phyloP scores from a whole-genome alignment of 1,140 invertebrate species.

The Zaprionus africanus region DNA sequence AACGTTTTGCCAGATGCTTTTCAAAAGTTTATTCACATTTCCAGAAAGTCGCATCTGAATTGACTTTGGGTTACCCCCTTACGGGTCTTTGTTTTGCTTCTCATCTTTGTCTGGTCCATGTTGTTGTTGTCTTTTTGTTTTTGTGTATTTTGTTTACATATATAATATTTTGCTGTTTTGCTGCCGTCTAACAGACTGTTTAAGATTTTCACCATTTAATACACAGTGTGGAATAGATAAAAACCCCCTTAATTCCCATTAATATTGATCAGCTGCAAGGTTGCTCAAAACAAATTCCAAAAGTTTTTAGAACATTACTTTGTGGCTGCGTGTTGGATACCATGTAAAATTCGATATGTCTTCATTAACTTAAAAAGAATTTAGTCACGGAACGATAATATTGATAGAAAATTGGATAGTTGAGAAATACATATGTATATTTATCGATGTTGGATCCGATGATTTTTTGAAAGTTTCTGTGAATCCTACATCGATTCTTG shows the following conservation, averaged over 20 bases:
- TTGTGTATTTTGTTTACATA: constrained; percentile 29
- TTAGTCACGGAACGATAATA: too few relatives aligned
- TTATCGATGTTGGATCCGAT: too few relatives aligned
- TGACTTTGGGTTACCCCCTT: constrained; percentile 9
- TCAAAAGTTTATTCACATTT: constrained; percentile 77
- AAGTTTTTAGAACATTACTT: constrained; percentile 15
- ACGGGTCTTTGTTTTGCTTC: constrained; percentile 14
- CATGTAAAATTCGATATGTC: neutral
- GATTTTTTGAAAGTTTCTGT: too few relatives aligned
- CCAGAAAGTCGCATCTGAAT: constrained; percentile 62
- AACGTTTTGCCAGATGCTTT: constrained; percentile 52
- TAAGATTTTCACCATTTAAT: constrained; percentile 40
- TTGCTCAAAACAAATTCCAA: constrained; percentile 52
- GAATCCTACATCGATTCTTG: too few relatives aligned
- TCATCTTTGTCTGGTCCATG: constrained; percentile 26
- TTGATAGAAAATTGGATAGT: too few relatives aligned
- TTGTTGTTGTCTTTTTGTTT: constrained; percentile 23
- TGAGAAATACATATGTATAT: too few relatives aligned
- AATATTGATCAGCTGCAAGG: constrained; percentile 54
- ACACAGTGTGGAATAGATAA: neutral
- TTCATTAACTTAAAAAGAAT: too few relatives aligned
- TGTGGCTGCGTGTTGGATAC: constrained; percentile 3
- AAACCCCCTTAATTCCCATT: constrained; percentile 48
- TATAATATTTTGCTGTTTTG: constrained; percentile 31
- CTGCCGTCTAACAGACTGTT: constrained; percentile 42